Conservation (phyloP, 2,113 vertebrate genomes). For the Cheilinus undulatus region DNA sequence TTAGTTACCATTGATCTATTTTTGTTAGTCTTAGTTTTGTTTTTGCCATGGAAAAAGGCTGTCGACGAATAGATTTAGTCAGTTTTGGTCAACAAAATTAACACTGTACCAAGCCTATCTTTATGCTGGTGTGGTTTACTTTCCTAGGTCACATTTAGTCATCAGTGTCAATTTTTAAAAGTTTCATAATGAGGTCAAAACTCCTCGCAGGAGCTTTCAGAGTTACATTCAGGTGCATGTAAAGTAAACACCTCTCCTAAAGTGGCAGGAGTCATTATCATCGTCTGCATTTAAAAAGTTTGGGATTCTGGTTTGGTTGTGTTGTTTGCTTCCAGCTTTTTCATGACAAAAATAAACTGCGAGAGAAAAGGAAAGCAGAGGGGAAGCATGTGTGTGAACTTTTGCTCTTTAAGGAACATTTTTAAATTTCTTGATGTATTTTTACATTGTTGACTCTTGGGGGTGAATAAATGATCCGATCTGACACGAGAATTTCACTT, state of each 20-base stretch:
- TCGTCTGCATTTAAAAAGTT: background rate
- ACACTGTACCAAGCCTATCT: too few relatives aligned
- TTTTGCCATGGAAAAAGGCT: too few relatives aligned
- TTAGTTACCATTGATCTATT: too few relatives aligned
- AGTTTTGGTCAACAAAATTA: too few relatives aligned
- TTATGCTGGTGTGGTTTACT: too few relatives aligned
- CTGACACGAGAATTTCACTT: slow-evolving; percentile 9
- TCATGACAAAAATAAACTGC: background rate
- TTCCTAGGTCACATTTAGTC: too few relatives aligned
- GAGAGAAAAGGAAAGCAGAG: background rate
- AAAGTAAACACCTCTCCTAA: slow-evolving; percentile 17
- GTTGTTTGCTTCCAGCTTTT: background rate
- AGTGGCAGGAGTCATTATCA: background rate
- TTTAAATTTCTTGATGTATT: background rate
- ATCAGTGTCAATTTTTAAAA: too few relatives aligned
- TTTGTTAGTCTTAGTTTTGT: too few relatives aligned
- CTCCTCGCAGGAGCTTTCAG: too few relatives aligned
- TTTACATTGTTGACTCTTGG: slow-evolving; percentile 1
- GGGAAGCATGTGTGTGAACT: background rate
- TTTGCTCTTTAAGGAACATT: background rate
- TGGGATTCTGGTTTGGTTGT: background rate
- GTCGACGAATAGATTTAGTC: too few relatives aligned
- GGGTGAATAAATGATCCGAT: slow-evolving; percentile 1
- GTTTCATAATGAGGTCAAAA: too few relatives aligned
- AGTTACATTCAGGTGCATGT: background rate